Evolutionary conservation across 2,113 vertebrate species (phyloP).

Genomic region (Carollia perspicillata): DNA sequence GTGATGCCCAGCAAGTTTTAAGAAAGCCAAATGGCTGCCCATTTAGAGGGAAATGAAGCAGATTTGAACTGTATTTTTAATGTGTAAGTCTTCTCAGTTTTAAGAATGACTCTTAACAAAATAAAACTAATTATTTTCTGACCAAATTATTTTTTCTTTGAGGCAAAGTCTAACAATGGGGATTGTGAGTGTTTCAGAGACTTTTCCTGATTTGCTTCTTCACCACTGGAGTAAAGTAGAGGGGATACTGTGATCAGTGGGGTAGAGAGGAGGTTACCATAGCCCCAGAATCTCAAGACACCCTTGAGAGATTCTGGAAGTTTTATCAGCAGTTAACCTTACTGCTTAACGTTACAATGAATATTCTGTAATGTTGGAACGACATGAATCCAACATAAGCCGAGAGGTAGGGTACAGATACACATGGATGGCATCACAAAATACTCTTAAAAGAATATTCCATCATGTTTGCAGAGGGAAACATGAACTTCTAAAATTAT

Average conservation of each 20-base stretch:
- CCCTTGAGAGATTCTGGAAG: neutral
- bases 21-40: neutral
- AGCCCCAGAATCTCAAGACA: neutral
- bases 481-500: neutral
- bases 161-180: neutral
- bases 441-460: neutral
- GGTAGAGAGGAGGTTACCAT: neutral
- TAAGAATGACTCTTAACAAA: slow-evolving; percentile 24
- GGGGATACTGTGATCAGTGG: neutral
- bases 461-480: neutral
- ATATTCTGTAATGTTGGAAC: neutral
- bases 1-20: neutral
- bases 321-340: neutral
- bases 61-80: slow-evolving; percentile 46
- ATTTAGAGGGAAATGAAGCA: slow-evolving; percentile 20
- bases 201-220: slow-evolving; percentile 8
- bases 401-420: neutral
- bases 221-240: neutral
- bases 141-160: neutral
- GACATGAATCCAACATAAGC: neutral
- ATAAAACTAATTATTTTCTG: slow-evolving; percentile 32
- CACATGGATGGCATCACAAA: neutral
- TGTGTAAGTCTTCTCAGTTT: neutral
- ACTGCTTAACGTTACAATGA: neutral
- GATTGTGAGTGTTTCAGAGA: neutral